Evolutionary conservation across 2,888 invertebrate species (phyloP), one percentile per base, ranked within the genome.

Genomic region (Achlya flavicornis): DNA sequence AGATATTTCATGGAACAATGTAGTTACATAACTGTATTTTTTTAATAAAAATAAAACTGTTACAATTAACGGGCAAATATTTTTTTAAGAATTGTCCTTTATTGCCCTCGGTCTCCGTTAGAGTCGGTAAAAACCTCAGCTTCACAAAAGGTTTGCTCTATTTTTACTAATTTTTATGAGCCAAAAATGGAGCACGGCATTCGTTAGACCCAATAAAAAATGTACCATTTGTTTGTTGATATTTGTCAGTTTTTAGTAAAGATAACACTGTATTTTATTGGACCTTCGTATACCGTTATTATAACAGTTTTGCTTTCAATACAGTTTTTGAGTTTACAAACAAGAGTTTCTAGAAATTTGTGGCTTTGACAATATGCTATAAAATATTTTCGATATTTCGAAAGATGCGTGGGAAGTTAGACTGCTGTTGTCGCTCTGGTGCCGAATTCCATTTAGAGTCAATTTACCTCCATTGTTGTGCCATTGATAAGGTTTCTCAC

Each of bases 91-190:
- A 64, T 72, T 65, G 69, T 75, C 70, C 76, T 70, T 72, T 73
- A 66, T 72, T 65, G 66, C 69, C 67, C 67, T 67, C 61, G 65
- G 67, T 68, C 62, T 62, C 65, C 63, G 64, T 62, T 69, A 69
- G 69, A 74, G 57, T 61, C 66, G 62, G 66, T 68, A 75, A 83
- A 80, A 79, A 71, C 59, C 66, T 71, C 66, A 64, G 66, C 76
- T 67, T 84, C 83, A 86, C 83, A 86, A 86, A 80, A 76, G 71
- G 68, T 68, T 67, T 87, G 92, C 87, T 89, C 90, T 81, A 89
- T 89, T 88, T 46, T 91, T 81, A 79, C 76, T 80, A 81, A 83
- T 85, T 85, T 87, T 87, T 84, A 86, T 71, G 77, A 74, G 16
- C 73, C 64, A 69, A 74, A 84, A 84, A 81, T 87, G 78, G 87